Evolutionary conservation across 2,888 invertebrate genomes (phyloP).

Genomic region (Microplitis manilae): DNA sequence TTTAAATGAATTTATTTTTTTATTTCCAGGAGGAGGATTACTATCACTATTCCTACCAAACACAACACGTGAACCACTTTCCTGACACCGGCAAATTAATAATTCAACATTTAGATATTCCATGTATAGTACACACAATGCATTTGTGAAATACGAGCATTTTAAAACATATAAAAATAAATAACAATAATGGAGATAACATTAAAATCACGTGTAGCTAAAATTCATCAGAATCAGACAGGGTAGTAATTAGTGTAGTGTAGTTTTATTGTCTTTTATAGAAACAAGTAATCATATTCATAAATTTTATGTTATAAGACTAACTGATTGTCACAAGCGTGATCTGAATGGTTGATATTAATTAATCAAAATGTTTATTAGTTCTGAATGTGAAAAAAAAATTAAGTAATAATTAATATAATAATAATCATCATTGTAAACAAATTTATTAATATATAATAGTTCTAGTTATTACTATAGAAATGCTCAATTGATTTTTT

Average conservation of each 20-base stretch:
- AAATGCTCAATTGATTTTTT: slow-evolving; percentile 22
- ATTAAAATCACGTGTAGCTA: neutral
- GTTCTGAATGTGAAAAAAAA: slow-evolving; percentile 7
- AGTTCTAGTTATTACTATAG: neutral
- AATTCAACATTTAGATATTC: slow-evolving; percentile 46
- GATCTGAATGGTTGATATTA: slow-evolving; percentile 3
- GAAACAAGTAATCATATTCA: neutral
- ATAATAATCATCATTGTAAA: neutral
- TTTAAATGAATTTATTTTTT: neutral
- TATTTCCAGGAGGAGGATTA: slow-evolving; percentile 81
- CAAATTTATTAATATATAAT: neutral
- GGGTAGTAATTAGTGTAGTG: neutral
- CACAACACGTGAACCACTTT: slow-evolving; percentile 86
- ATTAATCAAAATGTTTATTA: slow-evolving; percentile 7
- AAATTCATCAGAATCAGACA: neutral
- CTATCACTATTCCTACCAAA: slow-evolving; percentile 91
- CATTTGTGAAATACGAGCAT: slow-evolving; percentile 52
- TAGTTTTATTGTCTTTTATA: neutral
- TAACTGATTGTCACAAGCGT: neutral
- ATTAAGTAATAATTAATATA: slow-evolving; percentile 3
- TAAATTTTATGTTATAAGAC: neutral
- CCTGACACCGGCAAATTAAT: slow-evolving; percentile 67
- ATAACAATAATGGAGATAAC: neutral
- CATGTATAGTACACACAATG: slow-evolving; percentile 55
- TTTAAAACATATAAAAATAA: slow-evolving; percentile 4